A percentile compares a stretch with the other conserved stretches of the same genome.
These are phyloP conservation scores for Dinothrombium tinctorium DNA, from an alignment of 1,140 invertebrate species.

Conservation along the genomic window DNA sequence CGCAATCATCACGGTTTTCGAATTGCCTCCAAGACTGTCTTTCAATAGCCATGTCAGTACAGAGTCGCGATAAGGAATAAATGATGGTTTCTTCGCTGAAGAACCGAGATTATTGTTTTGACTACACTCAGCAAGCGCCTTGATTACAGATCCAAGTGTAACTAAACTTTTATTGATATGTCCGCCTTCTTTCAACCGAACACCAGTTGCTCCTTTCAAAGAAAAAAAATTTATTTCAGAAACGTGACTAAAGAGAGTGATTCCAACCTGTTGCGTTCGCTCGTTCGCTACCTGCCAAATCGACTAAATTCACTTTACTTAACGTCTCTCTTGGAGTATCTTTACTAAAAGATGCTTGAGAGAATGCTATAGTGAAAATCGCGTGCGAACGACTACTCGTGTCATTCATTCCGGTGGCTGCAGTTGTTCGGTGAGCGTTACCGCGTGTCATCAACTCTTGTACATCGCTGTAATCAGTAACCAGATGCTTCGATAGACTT, in stretches of 20 bases:
- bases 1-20: constrained; percentile 94
- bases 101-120: neutral
- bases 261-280: constrained; percentile 41
- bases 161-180: constrained; percentile 95
- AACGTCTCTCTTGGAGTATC: constrained; percentile 15
- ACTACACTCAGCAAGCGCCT: constrained; percentile 80
- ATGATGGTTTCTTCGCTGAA: constrained; percentile 27
- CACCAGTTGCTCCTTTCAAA: constrained; percentile 47
- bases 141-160: constrained; percentile 90
- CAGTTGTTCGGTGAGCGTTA: constrained; percentile 33
- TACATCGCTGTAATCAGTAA: constrained; percentile 35
- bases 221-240: neutral
- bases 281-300: constrained; percentile 90
- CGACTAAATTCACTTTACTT: constrained; percentile 72
- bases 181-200: constrained; percentile 79
- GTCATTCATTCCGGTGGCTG: constrained; percentile 38
- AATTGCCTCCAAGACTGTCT: constrained; percentile 94
- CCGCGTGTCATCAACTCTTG: constrained; percentile 32
- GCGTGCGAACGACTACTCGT: constrained; percentile 54
- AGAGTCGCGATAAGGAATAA: constrained; percentile 93
- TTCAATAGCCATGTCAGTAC: constrained; percentile 94
- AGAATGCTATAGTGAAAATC: constrained; percentile 28
- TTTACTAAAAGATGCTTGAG: constrained; percentile 24
- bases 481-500: constrained; percentile 74
- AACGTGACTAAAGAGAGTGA: neutral